phyloP scores from a whole-genome alignment of 2,113 vertebrate genomes.

The Notothenia rossii region DNA sequence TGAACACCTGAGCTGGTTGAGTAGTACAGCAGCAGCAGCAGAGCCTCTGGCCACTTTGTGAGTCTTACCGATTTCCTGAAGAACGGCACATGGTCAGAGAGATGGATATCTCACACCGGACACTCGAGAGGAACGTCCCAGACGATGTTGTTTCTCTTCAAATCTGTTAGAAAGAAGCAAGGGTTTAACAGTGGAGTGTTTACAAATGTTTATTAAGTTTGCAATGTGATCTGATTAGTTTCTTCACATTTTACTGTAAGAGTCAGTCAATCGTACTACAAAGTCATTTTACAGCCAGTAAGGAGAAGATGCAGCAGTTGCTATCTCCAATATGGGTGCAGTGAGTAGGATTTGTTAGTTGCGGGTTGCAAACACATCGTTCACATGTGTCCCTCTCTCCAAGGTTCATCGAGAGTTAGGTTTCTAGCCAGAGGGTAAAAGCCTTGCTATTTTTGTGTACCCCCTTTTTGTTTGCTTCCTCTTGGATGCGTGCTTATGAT shows the following conservation, averaged over 20 bases:
- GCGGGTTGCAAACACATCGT: too few relatives aligned
- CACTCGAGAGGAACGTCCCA: constrained; percentile 60
- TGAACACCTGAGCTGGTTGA: constrained; percentile 52
- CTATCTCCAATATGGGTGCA: neutral
- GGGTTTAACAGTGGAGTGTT: neutral
- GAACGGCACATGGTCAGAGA: constrained; percentile 7
- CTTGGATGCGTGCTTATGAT: too few relatives aligned
- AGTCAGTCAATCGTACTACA: neutral
- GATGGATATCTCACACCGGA: constrained; percentile 49
- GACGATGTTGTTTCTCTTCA: constrained; percentile 8
- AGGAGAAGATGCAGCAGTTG: too few relatives aligned
- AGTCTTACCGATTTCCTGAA: constrained; percentile 59
- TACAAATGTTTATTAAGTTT: neutral
- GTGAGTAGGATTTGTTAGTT: too few relatives aligned
- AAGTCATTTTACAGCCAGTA: neutral
- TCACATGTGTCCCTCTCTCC: too few relatives aligned
- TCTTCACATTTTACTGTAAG: neutral
- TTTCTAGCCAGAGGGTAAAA: too few relatives aligned
- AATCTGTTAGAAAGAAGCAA: constrained; percentile 31
- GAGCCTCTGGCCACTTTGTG: neutral
- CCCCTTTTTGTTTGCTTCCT: too few relatives aligned
- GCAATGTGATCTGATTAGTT: neutral
- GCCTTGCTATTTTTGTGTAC: too few relatives aligned
- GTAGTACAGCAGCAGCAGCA: constrained; percentile 49
- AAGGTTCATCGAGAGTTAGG: too few relatives aligned